Percentiles rank a stretch among this genome's conserved stretches.
Conservation (phyloP, 2,888 invertebrate species). For the Pasiphila rectangulata region DNA sequence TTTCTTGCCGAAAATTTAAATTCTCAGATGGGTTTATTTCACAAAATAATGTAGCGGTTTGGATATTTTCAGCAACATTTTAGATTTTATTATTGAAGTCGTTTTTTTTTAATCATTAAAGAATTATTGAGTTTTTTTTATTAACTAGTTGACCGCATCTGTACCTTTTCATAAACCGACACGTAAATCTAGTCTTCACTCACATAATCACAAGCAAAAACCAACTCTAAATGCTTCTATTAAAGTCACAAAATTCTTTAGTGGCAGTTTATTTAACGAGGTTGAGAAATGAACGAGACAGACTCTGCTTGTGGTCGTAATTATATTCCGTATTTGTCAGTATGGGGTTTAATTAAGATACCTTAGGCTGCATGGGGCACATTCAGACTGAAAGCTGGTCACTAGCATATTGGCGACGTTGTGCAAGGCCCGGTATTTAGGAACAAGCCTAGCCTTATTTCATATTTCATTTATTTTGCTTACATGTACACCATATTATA, state of each 20-base stretch:
- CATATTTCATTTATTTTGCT: too few relatives aligned
- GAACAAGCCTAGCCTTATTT: too few relatives aligned
- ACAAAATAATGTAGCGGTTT: too few relatives aligned
- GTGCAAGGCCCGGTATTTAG: too few relatives aligned
- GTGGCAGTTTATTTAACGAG: slow-evolving; percentile 9
- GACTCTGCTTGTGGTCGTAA: slow-evolving; percentile 22
- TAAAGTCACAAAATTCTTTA: slow-evolving; percentile 3
- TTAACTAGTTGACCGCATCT: neutral
- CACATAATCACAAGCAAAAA: neutral
- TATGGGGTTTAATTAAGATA: slow-evolving; percentile 25
- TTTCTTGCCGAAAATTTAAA: too few relatives aligned
- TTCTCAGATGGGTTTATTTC: too few relatives aligned
- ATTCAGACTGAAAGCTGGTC: slow-evolving; percentile 2
- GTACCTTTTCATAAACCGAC: slow-evolving; percentile 1
- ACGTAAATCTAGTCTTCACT: slow-evolving; percentile 1
- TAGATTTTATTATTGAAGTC: too few relatives aligned
- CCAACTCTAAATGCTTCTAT: neutral
- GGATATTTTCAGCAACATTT: too few relatives aligned
- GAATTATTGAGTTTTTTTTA: neutral
- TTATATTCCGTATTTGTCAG: slow-evolving; percentile 24
- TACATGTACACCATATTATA: too few relatives aligned
- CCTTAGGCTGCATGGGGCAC: slow-evolving; percentile 15
- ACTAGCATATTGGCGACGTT: neutral
- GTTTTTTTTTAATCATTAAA: too few relatives aligned
- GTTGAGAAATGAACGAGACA: slow-evolving; percentile 20